Conservation (phyloP, 2,113 vertebrate genomes). For the Butorides virescens region DNA sequence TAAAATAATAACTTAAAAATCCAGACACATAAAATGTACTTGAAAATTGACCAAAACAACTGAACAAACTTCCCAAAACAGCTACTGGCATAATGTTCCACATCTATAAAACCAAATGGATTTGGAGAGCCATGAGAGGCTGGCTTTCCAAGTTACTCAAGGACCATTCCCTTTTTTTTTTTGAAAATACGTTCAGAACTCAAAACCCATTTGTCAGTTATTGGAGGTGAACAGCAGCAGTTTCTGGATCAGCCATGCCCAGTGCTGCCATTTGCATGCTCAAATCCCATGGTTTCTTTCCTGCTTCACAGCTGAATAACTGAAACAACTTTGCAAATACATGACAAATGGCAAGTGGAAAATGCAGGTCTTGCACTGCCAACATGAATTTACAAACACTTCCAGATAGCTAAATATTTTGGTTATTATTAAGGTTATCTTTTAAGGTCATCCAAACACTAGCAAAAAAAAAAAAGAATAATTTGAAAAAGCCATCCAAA, state of each 20-base stretch:
- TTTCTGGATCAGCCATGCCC: neutral
- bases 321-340: neutral
- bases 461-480: neutral
- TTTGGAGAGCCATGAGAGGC: neutral
- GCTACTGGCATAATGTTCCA: neutral
- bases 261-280: neutral
- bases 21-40: neutral
- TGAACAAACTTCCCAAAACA: neutral
- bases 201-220: neutral
- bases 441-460: neutral
- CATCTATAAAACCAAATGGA: neutral
- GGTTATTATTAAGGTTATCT: neutral
- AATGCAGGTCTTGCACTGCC: neutral
- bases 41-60: neutral
- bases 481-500: neutral
- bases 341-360: neutral
- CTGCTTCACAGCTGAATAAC: neutral
- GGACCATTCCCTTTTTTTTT: neutral
- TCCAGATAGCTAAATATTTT: neutral
- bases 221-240: neutral
- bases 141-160: neutral
- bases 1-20: neutral
- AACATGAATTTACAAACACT: neutral
- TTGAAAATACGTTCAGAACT: neutral
- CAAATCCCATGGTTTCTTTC: neutral